These are phyloP conservation scores for Siniperca chuatsi DNA, from an alignment of 2,113 vertebrate genomes.

Conservation along the genomic window DNA sequence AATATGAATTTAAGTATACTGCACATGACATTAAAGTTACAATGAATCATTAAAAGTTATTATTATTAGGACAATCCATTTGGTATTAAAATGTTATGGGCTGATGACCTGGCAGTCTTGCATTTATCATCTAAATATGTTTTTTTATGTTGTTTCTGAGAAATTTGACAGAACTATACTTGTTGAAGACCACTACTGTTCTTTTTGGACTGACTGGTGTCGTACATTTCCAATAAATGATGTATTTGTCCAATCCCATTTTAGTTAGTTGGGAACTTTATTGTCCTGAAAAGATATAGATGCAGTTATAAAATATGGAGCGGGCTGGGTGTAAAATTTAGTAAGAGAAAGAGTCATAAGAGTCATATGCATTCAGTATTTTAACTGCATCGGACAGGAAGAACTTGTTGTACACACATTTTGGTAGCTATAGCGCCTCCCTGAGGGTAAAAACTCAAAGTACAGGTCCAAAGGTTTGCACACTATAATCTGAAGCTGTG, in stretches of 20 bases:
- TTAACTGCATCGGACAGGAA: too few species aligned
- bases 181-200: neutral
- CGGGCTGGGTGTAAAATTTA: too few species aligned
- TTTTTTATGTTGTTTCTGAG: neutral
- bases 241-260: too few species aligned
- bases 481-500: neutral
- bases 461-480: neutral
- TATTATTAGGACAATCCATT: neutral
- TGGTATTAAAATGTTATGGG: neutral
- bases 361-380: too few species aligned
- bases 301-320: too few species aligned
- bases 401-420: too few species aligned
- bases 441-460: neutral
- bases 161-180: neutral
- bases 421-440: too few species aligned
- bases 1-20: neutral
- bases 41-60: neutral
- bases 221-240: too few species aligned
- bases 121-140: too few species aligned
- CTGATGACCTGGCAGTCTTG: too few species aligned
- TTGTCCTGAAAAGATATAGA: neutral
- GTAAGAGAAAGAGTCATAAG: too few species aligned
- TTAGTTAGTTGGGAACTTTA: too few species aligned
- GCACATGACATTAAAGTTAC: neutral
- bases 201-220: neutral